These are phyloP conservation scores for Thomomys bottae DNA, from an alignment of 2,113 vertebrate genomes.

Conservation along the genomic window DNA sequence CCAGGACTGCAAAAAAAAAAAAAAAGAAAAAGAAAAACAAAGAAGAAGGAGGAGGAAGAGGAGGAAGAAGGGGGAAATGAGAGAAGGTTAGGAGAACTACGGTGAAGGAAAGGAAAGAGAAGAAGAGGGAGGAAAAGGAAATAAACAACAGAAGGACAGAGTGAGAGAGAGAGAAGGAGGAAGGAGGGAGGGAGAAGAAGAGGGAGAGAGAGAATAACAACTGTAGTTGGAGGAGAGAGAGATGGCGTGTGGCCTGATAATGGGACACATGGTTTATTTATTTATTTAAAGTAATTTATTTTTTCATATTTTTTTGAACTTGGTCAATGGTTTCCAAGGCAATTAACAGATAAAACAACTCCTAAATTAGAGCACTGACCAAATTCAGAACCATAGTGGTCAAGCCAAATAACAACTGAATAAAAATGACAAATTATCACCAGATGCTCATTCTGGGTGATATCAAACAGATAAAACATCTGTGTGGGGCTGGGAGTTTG, in stretches of 20 bases:
- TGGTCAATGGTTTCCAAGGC: neutral
- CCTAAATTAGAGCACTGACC: neutral
- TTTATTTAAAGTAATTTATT: neutral
- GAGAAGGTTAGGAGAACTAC: no score
- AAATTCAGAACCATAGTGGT: neutral
- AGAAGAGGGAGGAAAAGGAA: neutral
- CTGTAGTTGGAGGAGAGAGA: neutral
- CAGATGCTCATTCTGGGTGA: neutral
- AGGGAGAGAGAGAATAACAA: neutral
- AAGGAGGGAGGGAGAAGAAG: no score
- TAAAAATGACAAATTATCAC: neutral
- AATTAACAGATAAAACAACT: neutral
- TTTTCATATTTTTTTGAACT: neutral
- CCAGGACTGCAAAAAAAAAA: no score
- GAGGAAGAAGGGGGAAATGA: neutral
- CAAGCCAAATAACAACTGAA: neutral
- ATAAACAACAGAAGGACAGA: neutral
- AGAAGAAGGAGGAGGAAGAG: no score
- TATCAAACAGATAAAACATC: no score
- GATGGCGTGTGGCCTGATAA: neutral
- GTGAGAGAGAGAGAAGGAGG: neutral
- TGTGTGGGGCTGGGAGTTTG: no score
- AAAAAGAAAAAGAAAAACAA: no score
- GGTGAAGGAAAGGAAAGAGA: neutral
- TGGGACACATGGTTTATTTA: neutral